Percentiles rank a stretch among this genome's conserved stretches.
Evolutionary conservation across 1,140 invertebrate genomes (phyloP).

Genomic region (Nomia melanderi): DNA sequence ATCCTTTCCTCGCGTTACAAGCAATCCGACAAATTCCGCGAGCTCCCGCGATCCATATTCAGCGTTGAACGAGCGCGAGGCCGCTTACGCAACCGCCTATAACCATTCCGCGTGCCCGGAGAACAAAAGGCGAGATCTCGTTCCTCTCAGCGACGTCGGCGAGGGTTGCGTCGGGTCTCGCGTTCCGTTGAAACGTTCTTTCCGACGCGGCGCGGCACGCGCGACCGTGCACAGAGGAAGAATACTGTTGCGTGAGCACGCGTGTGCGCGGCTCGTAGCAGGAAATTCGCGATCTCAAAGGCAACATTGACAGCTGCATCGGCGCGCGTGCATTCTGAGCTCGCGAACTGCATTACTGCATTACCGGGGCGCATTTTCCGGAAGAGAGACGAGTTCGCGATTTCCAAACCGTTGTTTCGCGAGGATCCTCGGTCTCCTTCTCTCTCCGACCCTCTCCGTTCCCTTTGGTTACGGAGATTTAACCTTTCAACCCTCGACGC

Average conservation of each 20-base stretch:
- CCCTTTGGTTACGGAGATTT: too few species aligned
- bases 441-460: too few species aligned
- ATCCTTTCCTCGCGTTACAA: too few species aligned
- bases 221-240: too few species aligned
- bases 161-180: slow-evolving; percentile 23
- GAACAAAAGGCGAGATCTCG: slow-evolving; percentile 9
- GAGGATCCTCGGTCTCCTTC: too few species aligned
- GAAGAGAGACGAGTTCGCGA: neutral
- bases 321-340: slow-evolving; percentile 42
- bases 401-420: too few species aligned
- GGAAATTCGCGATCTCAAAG: slow-evolving; percentile 30
- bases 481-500: too few species aligned
- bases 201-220: neutral
- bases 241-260: neutral
- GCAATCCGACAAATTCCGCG: neutral
- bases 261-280: slow-evolving; percentile 17
- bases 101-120: neutral
- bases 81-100: neutral
- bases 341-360: slow-evolving; percentile 41
- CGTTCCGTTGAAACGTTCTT: slow-evolving; percentile 49
- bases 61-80: neutral
- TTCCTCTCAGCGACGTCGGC: neutral
- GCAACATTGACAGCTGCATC: slow-evolving; percentile 44
- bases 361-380: neutral
- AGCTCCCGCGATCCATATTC: neutral